Base-by-base conservation (phyloP, 35 echinoderm and acorn worm species). In the Ophioderma brevispina region DNA sequence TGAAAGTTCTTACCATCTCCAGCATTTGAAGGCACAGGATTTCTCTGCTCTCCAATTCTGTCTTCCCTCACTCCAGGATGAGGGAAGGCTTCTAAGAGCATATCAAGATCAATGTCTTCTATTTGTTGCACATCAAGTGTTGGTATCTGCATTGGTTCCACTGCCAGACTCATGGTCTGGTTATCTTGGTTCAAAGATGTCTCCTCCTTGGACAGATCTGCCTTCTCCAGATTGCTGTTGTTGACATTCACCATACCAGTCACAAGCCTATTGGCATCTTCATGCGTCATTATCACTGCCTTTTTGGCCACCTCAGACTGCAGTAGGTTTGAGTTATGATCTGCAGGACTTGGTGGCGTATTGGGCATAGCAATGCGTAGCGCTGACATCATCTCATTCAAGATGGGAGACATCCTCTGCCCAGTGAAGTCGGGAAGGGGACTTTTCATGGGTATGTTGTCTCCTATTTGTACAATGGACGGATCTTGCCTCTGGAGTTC, bases 81-180 rank as follows among this genome's bases (percentile, higher is more conserved):
- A 11, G 91, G 94, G 49, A 97, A 94, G 18, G 92, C 92, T 84
- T 91, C 95, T 13, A 97, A 42, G 55, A 97, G 63, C 17, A 89
- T 79, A 70, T 97, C 95, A 39, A 97, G 76, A 46, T 97, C 95
- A 81, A 97, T 94, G 35, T 94, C 77, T 35, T 94, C 95, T 35
- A 97, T 87, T 14, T 78, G 86, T 36, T 90, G 75, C 32, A 90
- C 91, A 33, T 88, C 88, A 19, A 97, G 81, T 36, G 55, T 75
- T 1, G 95, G 95, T 19, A 63, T 86, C 28, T 90, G 84, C 31
- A 79, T 76, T 49, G 92, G 92, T 21, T 91, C 78, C 75, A 92
- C 80, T 1, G 32, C n/a, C 21, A 39, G 40, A 13, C 56, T 84
- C 10, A 88, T 83, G 78, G 31, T 55, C 23, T 50, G 30, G 15